Evolutionary conservation across 2,113 vertebrate genomes (phyloP).

Genomic region (Empidonax traillii): DNA sequence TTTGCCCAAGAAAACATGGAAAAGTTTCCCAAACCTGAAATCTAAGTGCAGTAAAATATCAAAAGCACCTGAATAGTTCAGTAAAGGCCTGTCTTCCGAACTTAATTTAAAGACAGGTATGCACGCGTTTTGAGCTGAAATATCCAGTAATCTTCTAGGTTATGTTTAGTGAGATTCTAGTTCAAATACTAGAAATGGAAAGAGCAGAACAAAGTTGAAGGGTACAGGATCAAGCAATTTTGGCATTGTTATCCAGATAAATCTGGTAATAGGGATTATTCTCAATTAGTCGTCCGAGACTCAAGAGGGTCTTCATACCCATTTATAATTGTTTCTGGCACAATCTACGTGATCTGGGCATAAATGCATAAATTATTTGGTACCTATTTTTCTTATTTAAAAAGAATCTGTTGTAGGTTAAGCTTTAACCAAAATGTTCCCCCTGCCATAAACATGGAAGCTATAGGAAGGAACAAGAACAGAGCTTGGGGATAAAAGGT

Average conservation of each 20-base stretch:
- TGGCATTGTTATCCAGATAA: not conserved
- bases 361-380: not conserved
- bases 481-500: not conserved
- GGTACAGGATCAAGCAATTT: not conserved
- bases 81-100: not conserved
- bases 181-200: not conserved
- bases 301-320: not conserved
- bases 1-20: not conserved
- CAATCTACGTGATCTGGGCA: not conserved
- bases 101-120: not conserved
- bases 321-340: not conserved
- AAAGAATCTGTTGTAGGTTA: not conserved
- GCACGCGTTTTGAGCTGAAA: not conserved
- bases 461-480: accelerated
- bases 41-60: not conserved
- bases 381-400: not conserved
- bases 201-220: not conserved
- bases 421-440: not conserved
- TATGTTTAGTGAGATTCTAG: not conserved
- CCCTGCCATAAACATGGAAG: not conserved
- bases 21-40: not conserved
- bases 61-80: not conserved
- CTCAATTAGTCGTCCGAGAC: not conserved
- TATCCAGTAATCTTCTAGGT: not conserved
- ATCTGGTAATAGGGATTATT: not conserved